Conservation (phyloP, 2,888 invertebrate genomes). For the Beris chalybata region DNA sequence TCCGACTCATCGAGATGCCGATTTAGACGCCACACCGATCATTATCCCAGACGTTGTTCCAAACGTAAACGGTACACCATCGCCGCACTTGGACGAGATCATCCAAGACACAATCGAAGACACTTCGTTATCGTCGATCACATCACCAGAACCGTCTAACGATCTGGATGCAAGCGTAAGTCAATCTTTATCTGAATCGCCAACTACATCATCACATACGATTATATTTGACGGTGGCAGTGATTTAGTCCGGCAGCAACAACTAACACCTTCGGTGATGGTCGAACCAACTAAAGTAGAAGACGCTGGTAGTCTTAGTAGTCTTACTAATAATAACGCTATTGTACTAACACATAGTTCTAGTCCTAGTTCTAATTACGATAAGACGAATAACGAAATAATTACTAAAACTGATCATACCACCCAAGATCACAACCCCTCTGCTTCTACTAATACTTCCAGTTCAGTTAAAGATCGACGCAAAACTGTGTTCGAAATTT, state of each 20-base stretch:
- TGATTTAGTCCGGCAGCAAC: neutral
- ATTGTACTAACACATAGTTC: slow-evolving; percentile 23
- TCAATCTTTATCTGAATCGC: slow-evolving; percentile 37
- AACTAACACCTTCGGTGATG: slow-evolving; percentile 3
- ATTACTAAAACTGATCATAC: slow-evolving; percentile 19
- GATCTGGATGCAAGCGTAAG: slow-evolving; percentile 41
- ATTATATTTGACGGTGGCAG: slow-evolving; percentile 56
- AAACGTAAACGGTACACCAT: neutral
- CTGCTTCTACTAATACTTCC: neutral
- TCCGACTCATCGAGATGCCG: slow-evolving; percentile 8
- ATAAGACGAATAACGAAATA: slow-evolving; percentile 4
- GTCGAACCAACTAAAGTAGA: slow-evolving; percentile 7
- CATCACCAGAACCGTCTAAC: slow-evolving; percentile 27
- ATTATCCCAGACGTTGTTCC: neutral
- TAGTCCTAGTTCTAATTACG: slow-evolving; percentile 23
- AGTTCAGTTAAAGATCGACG: slow-evolving; percentile 14
- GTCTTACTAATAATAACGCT: slow-evolving; percentile 15
- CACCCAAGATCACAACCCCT: neutral
- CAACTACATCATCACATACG: slow-evolving; percentile 44
- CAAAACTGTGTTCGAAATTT: slow-evolving; percentile 35
- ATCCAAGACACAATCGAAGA: slow-evolving; percentile 10
- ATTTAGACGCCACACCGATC: neutral
- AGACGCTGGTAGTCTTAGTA: slow-evolving; percentile 8
- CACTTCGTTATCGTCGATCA: neutral
- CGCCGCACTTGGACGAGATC: neutral